Percentiles rank a stretch among this genome's conserved stretches.
Evolutionary conservation across 2,113 vertebrate genomes (phyloP).

Genomic region (Thunnus thynnus): DNA sequence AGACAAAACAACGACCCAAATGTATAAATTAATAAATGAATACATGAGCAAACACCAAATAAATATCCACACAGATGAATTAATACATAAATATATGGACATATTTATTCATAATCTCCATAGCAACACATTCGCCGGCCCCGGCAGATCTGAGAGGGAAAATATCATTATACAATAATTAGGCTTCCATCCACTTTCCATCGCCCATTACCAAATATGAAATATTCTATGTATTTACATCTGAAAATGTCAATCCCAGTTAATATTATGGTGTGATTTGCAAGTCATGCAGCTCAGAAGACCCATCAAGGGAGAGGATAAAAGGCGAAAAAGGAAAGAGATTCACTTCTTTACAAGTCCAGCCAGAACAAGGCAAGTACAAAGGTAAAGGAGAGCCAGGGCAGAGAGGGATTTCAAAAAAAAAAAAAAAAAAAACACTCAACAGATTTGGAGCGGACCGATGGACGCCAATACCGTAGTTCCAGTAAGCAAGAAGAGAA

Average conservation of each 20-base stretch:
- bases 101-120: conserved; percentile 79
- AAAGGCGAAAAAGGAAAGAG: conserved; percentile 67
- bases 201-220: conserved; percentile 62
- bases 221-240: conserved; percentile 80
- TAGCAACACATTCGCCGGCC: conserved; percentile 62
- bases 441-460: conserved; percentile 39
- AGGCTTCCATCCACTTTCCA: conserved; percentile 69
- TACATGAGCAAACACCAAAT: conserved; percentile 62
- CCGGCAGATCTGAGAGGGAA: conserved; percentile 50
- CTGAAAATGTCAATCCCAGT: conserved; percentile 76
- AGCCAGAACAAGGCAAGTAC: conserved; percentile 54
- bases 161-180: conserved; percentile 80
- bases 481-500: conserved; percentile 37
- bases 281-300: conserved; percentile 76
- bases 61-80: conserved; percentile 72
- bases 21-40: conserved; percentile 79
- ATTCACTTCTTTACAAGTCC: conserved; percentile 43
- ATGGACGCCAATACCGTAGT: conserved; percentile 7
- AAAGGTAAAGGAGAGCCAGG: conserved; percentile 39
- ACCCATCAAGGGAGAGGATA: conserved; percentile 69
- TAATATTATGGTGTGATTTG: conserved; percentile 76
- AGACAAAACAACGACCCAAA: conserved; percentile 52
- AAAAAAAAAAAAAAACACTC: conserved; percentile 15
- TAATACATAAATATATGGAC: conserved; percentile 75
- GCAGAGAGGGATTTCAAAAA: conserved; percentile 9